A percentile compares a stretch with the other conserved stretches of the same genome.
Evolutionary conservation across 2,888 invertebrate species (phyloP).

Genomic region (Synanthedon tipuliformis): DNA sequence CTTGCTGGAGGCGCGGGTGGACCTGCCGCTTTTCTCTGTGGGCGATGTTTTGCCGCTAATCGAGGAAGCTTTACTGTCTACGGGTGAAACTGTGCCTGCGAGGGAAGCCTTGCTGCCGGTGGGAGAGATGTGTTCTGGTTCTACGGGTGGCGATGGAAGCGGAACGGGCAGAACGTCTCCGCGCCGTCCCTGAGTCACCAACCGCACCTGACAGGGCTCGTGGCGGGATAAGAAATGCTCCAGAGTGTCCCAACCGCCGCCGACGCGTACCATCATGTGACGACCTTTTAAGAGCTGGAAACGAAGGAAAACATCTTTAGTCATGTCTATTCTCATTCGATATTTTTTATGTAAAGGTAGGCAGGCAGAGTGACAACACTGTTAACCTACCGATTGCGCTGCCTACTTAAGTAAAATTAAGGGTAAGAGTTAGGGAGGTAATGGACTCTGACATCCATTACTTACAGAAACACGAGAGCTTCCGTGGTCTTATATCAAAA

Average conservation of each 20-base stretch:
- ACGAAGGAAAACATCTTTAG: conserved; percentile 5
- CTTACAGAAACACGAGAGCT: background rate
- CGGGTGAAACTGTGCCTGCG: conserved; percentile 31
- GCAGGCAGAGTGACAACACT: too few species aligned
- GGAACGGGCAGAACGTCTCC: conserved; percentile 37
- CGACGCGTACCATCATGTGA: conserved; percentile 97
- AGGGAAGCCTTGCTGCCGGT: conserved; percentile 20
- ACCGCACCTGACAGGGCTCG: conserved; percentile 85
- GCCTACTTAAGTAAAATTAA: too few species aligned
- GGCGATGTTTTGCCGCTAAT: conserved; percentile 36
- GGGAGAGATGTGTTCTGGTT: conserved; percentile 17
- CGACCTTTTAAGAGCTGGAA: conserved; percentile 85
- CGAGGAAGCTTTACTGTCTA: conserved; percentile 41
- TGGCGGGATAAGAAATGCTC: conserved; percentile 91
- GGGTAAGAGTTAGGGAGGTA: too few species aligned
- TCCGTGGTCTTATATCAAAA: background rate
- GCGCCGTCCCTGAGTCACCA: conserved; percentile 55
- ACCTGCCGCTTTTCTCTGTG: conserved; percentile 18
- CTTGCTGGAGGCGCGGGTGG: conserved; percentile 24
- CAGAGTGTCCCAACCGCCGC: conserved; percentile 94
- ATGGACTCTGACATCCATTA: background rate
- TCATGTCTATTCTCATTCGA: too few species aligned
- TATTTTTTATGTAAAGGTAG: too few species aligned
- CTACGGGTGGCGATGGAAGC: conserved; percentile 11
- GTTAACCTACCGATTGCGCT: too few species aligned